Evolutionary conservation across 2,113 vertebrate species (phyloP), one percentile per base, ranked within the genome.

Genomic region (Phoenicopterus ruber): DNA sequence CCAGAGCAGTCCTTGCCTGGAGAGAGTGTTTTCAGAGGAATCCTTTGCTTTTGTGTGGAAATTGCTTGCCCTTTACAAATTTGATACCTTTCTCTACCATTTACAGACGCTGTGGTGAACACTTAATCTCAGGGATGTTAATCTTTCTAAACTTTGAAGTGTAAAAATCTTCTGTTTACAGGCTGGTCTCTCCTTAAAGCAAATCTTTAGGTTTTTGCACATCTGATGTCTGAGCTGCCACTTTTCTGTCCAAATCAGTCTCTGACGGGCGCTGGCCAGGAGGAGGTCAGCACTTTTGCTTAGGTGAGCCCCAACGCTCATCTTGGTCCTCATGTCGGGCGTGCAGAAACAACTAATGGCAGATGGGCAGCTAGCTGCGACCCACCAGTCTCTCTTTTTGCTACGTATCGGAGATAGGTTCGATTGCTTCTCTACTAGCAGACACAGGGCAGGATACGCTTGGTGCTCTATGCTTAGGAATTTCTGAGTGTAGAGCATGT

Each of bases 331-430:
- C 46, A 12, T 0, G 1, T 2, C 7, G 2, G 16, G 40, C 1
- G 1, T 26, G 13, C 36, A 86, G 63, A 61, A 86, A 26, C 50
- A 65, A 3, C 7, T 44, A 5, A 58, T 6, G 49, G 14, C 46
- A 82, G n/a, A 34, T 11, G 24, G 13, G 36, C 44, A 50, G 15
- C 40, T 6, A 29, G 36, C 22, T 72, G 24, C 1, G 1, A 11
- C 26, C 21, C 29, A 19, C 2, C 17, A 12, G 25, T 32, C 22
- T 52, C 28, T 26, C 25, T 18, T 26, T 44, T 36, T 82, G 32
- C 10, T 42, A 1, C 1, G 0, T 16, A 3, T 13, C 0, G 0
- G 20, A 46, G 11, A 4, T 2, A 17, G 40, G 1, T 3, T 59
- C 44, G 24, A 40, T n/a, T 32, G 16, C 17, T 84, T 19, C 57